Evolutionary conservation across 1,140 invertebrate genomes (phyloP), one percentile per base, ranked within the genome.

Genomic region (Meteorus sp.): DNA sequence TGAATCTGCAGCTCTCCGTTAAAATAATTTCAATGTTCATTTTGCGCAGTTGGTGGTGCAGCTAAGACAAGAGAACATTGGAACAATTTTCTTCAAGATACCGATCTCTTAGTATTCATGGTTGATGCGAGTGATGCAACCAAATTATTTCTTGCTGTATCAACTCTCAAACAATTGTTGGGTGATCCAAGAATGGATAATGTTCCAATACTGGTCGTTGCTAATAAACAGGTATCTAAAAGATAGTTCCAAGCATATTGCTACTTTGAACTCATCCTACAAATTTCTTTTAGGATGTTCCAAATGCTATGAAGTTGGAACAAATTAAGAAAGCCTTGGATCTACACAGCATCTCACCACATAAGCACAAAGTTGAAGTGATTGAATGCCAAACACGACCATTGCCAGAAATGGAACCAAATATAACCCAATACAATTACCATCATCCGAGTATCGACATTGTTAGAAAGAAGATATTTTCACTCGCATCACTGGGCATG

Each of bases 71-170:
- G 74, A 60, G 70, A 69, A 50, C 77, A 80, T 60, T 82, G 80
- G 81, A 64, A 59, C 17, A 81, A 79, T 54, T 82, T 82, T 60
- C 62, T 82, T 19, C 78, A 81, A 63, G 81, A 83, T 41, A 80
- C 79, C 33, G 78, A 82, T 65, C 62, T 82, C 3, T 60, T 83
- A 25, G 64, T 83, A 9, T 83, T 77, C 70, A 75, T 82, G 62
- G 76, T 82, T 47, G 82, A 83, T 71, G 69, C 79, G 6, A 61
- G 73, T 6, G 71, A 80, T 59, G 48, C 64, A 20, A 62, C 70
- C 47, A 75, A 68, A 60, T 58, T 80, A 41, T 56, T 75, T n/a
- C 17, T 64, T 17, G 72, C 74, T 44, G 70, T 71, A 17, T 68
- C 65, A 33, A 71, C 71, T 15, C 57, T 81, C 3, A 81, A 80